Evolutionary conservation across 2,113 vertebrate genomes (phyloP).

Genomic region (Phalacrocorax aristotelis): DNA sequence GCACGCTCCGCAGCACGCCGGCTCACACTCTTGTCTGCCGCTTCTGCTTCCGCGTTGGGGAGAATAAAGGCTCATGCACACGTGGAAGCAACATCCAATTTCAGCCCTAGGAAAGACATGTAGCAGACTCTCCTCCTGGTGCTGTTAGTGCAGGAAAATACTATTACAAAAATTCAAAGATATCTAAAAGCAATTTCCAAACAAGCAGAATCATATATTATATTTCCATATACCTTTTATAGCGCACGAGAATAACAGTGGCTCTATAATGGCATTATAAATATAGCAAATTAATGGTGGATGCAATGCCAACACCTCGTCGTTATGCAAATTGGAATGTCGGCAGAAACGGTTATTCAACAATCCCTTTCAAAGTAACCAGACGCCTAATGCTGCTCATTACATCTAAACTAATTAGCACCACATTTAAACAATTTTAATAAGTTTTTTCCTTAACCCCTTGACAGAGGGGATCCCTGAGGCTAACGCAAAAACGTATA

Average conservation of each 20-base stretch:
- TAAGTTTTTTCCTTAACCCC: slow-evolving; percentile 49
- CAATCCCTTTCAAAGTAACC: slow-evolving; percentile 25
- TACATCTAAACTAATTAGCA: slow-evolving; percentile 59
- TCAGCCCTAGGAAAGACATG: not conserved
- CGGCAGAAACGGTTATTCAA: slow-evolving; percentile 39
- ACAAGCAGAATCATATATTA: not conserved
- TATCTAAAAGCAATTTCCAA: slow-evolving; percentile 37
- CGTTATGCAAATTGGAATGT: slow-evolving; percentile 67
- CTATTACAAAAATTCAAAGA: not conserved
- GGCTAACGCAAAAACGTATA: fast-evolving
- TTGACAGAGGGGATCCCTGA: not conserved
- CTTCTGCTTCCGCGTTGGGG: not conserved
- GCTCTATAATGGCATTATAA: slow-evolving; percentile 53
- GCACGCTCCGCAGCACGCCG: not conserved
- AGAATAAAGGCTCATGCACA: not conserved
- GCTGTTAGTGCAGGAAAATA: not conserved
- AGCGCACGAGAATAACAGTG: not conserved
- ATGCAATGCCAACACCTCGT: slow-evolving; percentile 59
- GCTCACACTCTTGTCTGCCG: not conserved
- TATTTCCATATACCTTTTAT: slow-evolving; percentile 31
- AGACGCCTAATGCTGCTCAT: slow-evolving; percentile 40
- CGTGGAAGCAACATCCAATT: not conserved
- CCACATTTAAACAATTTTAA: slow-evolving; percentile 32
- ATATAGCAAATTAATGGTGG: slow-evolving; percentile 70
- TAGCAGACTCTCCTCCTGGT: not conserved